Base-by-base conservation (phyloP, 2,888 invertebrate genomes). In the Stenichneumon culpator region DNA sequence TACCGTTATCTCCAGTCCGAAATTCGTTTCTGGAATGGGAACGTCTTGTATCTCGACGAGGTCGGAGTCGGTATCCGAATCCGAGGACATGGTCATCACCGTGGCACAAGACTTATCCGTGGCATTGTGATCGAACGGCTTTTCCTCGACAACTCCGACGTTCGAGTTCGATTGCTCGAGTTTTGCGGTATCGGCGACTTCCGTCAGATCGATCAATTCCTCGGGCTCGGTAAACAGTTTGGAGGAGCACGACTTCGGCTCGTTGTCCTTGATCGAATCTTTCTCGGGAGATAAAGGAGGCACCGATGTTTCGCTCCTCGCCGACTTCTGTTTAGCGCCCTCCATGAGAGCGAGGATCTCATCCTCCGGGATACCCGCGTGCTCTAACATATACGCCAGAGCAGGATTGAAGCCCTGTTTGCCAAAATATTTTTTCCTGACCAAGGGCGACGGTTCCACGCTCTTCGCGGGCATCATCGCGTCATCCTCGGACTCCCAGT, bases 341-440 rank as follows among this genome's bases (percentile, higher is more conserved):
- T 94, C 91, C 2, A 95, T 92, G 44, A 95, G 87, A 32, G 90
- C 84, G 0, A 94, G 94, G 84, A 98, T 96, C 91, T 97, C 96
- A 86, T 95, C 95, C 87, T 96, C 95, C 69, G 97, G 96, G 89
- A 97, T 95, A 84, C 96, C 97, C 89, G 96, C 97, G 89, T 97
- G 96, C 93, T 97, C 97, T 92, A 96, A 95, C 95, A 97, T 97
- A 87, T 97, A 97, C 52, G 95, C 95, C 91, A 96, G 95, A 2
- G 97, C 97, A 54, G 96, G 95, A 82, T 94, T 93, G 69, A 81
- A 54, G 22, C 9, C 0, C 19, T 70, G 74, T 91, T 93, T 90
- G 90, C 94, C 91, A 90, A 94, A 83, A 93, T 89, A 85, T 90
- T 93, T 87, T 93, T 93, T 88, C 87, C 93, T 82, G 90, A 94